These are phyloP conservation scores for Tinea pellionella DNA, from an alignment of 2,888 invertebrate genomes.

Conservation along the genomic window DNA sequence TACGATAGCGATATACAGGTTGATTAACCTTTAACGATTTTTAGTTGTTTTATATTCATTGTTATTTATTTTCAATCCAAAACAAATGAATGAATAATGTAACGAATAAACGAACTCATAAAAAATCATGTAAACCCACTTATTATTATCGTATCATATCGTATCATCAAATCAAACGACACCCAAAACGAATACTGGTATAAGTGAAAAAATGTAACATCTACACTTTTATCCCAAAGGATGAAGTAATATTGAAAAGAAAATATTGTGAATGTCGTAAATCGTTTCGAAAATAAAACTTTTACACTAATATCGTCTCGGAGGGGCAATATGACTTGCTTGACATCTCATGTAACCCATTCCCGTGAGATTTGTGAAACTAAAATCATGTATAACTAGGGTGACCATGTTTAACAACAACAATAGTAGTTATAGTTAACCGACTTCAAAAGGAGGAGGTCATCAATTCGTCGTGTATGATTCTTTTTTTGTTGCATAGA, in stretches of 20 bases:
- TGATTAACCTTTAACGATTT: too few relatives aligned
- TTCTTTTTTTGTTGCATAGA: too few relatives aligned
- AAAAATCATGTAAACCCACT: too few relatives aligned
- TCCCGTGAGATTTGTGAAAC: neutral
- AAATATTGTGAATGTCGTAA: neutral
- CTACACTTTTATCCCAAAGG: neutral
- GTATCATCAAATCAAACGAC: neutral
- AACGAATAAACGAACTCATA: too few relatives aligned
- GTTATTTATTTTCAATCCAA: too few relatives aligned
- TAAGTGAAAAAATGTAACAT: neutral
- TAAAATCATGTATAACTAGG: conserved; percentile 2
- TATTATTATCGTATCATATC: too few relatives aligned
- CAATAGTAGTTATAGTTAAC: too few relatives aligned
- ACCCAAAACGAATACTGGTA: neutral
- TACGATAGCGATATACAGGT: too few relatives aligned
- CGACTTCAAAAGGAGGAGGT: too few relatives aligned
- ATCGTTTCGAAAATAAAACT: neutral
- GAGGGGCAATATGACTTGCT: neutral
- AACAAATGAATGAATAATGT: too few relatives aligned
- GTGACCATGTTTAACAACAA: neutral
- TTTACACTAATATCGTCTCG: neutral
- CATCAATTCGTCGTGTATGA: too few relatives aligned
- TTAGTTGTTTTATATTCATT: too few relatives aligned
- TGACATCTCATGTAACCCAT: conserved; percentile 8
- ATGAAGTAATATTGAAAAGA: neutral